Evolutionary conservation across 2,797 vertebrate species (phyloP), one percentile per base, ranked within the genome.

Genomic region (Astyanax mexicanus): DNA sequence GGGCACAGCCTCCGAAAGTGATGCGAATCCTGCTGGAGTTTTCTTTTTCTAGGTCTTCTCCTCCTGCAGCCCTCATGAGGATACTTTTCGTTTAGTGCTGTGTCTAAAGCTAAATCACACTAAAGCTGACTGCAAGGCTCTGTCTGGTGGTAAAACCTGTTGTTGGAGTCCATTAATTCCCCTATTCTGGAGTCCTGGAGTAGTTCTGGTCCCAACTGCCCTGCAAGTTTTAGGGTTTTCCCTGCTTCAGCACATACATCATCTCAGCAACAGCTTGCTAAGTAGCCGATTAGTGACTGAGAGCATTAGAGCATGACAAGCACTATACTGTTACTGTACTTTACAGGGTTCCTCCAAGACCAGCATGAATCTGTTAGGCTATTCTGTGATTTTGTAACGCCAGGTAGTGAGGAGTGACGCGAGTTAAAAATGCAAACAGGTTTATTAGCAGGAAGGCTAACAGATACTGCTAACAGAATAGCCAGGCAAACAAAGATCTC

Each of bases 21-120:
- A 68, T 69, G 69, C 64, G 37, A 62, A 79, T 83, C 70, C 67
- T 57, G 42, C 32, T 61, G 42, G 55, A 60, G 62, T 40, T 55
- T 35, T 76, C 27, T 67, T 81, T 49, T 71, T 68, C 27, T 64
- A 47, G 67, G 49, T 54, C 61, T 52, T 23, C 57, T 44, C 25
- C 38, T 49, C 6, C 35, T n/a, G 29, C 6, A 60, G 4, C 9
- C 25, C 54, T 75, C 55, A 38, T 3, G 13, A 69, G 68, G 47
- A 57, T 23, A 70, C 27, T 54, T 35, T 58, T 58, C 13, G n/a
- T 58, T 58, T 58, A 58, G 29, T 35, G 29, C 55, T 35, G 11
- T 4, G 29, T n/a, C 15, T 12, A 51, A 49, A 9, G 19, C 58
- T 40, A 40, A 62, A 62, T 21, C 37, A 8, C 32, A 37, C 6